phyloP scores from a whole-genome alignment of 2,888 invertebrate species.

The Lypha dubia region DNA sequence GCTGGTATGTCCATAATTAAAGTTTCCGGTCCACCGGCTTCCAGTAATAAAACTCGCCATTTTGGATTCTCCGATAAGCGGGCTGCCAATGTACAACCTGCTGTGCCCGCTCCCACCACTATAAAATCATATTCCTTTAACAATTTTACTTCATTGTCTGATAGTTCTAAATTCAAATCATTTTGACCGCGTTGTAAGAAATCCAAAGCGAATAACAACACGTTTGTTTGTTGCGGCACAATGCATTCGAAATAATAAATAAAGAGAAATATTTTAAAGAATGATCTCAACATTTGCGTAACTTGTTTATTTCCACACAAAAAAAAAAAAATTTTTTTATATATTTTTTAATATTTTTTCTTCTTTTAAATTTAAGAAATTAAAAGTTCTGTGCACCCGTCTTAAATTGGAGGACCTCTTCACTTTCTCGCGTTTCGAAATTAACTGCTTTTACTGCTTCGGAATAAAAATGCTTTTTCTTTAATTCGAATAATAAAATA shows the following conservation, averaged over 20 bases:
- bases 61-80: constrained; percentile 88
- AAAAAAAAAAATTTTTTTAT: neutral
- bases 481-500: neutral
- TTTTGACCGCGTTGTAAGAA: constrained; percentile 77
- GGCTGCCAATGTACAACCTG: constrained; percentile 90
- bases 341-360: too few species aligned
- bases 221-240: constrained; percentile 62
- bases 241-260: neutral
- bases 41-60: constrained; percentile 87
- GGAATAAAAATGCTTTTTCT: constrained; percentile 36
- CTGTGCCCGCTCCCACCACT: constrained; percentile 91
- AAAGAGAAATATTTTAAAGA: constrained; percentile 3
- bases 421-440: constrained; percentile 55
- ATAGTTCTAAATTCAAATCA: constrained; percentile 76
- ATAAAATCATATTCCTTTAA: constrained; percentile 88
- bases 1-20: constrained; percentile 90
- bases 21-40: constrained; percentile 88
- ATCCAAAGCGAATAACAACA: constrained; percentile 74
- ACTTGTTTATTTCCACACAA: neutral
- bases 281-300: neutral
- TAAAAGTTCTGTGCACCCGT: too few species aligned
- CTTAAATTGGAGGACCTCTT: constrained; percentile 6
- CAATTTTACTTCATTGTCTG: constrained; percentile 75
- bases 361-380: too few species aligned
- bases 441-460: constrained; percentile 39